Evolutionary conservation across 64 coral and sea anemone genomes (phyloP), one percentile per base, ranked within the genome.

Genomic region (Stylophora pistillata): DNA sequence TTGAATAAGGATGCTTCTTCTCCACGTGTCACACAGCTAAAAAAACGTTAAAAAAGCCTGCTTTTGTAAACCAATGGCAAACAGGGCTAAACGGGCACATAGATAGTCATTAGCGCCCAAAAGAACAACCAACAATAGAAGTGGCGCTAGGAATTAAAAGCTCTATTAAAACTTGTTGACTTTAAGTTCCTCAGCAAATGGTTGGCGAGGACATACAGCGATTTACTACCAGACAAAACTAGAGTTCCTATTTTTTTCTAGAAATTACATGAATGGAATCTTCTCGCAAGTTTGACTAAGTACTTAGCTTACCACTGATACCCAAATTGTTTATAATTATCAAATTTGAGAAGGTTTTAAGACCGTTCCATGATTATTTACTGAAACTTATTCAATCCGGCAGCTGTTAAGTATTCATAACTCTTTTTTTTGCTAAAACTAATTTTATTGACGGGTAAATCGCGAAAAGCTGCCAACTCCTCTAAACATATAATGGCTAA

Each of bases 61-160:
- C 33, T 70, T 70, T 54, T 82, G 15, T 33, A 82, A 66, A 34
- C 20, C n/a, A 66, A 84, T 13, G 63, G 58, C 80, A 28, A 70
- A 47, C 33, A 33, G 27, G 20, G 34, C 20, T 30, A 82, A 82
- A 59, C 31, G 21, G 30, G 26, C 53, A 4, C 16, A 31, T 26
- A 32, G 25, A 32, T 16, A 84, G 80, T 64, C 62, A 84, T 82
- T 82, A 66, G 47, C 17, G 65, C 2, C 23, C 20, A 84, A 84
- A 84, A 47, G 62, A 70, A 84, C 61, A 84, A 84, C 61, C 62
- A 84, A 84, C 80, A 84, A 84, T 84, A 34, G 62, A 53, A 68
- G 60, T 66, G 34, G 61, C 15, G 32, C 23, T 12, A 31, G 18
- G 56, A 82, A 82, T 82, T 41, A 82, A 82, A 63, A 23, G n/a